These are phyloP conservation scores for Parapristionchus giblindavisi DNA, from an alignment of 2,888 invertebrate genomes.

Conservation along the genomic window DNA sequence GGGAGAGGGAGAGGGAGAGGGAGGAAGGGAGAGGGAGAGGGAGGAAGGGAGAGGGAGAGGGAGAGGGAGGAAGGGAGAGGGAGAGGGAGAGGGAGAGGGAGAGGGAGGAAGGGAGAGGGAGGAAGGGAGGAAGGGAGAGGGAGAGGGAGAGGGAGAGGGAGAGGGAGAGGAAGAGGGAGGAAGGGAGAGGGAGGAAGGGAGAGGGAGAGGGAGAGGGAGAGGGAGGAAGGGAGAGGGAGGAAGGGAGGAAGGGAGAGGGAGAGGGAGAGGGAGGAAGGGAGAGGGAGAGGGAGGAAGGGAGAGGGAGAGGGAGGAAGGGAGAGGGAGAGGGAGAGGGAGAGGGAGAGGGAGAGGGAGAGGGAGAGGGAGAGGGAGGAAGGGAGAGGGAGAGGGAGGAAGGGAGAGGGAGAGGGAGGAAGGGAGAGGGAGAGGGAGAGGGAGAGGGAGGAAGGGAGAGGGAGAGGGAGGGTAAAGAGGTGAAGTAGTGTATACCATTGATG, in stretches of 20 bases:
- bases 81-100: background rate
- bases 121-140: background rate
- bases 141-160: background rate
- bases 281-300: background rate
- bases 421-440: background rate
- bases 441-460: background rate
- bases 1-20: background rate
- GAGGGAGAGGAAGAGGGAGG: background rate
- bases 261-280: constrained; percentile 4
- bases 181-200: background rate
- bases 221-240: background rate
- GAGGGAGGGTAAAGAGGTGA: constrained; percentile 10
- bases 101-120: background rate
- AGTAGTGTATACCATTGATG: too few species aligned
- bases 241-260: background rate
- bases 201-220: constrained; percentile 1
- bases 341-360: constrained; percentile 16
- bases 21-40: background rate
- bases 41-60: constrained; percentile 1
- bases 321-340: constrained; percentile 1
- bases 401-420: background rate
- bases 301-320: background rate
- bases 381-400: background rate
- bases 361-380: constrained; percentile 17
- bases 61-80: background rate